Evolutionary conservation across 2,797 vertebrate species (phyloP).

Genomic region (Pangasius sanitwongsei): DNA sequence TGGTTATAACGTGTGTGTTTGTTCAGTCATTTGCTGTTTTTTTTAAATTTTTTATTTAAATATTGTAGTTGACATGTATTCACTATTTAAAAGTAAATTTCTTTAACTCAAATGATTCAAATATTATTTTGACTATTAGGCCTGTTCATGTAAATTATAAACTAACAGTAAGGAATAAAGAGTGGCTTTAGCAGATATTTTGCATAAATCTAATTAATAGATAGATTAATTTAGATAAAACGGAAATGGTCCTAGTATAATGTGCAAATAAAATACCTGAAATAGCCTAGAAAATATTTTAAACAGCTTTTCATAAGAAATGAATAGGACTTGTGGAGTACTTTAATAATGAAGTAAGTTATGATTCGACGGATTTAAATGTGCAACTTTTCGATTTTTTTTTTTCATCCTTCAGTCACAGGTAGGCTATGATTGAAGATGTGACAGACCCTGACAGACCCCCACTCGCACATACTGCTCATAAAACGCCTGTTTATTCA

Average conservation of each 20-base stretch:
- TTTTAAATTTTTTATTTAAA: background rate
- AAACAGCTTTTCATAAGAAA: background rate
- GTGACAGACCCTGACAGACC: background rate
- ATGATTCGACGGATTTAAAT: background rate
- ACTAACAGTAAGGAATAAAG: background rate
- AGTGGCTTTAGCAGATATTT: too few relatives aligned
- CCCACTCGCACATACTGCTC: background rate
- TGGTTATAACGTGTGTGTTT: too few relatives aligned
- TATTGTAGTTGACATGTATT: background rate
- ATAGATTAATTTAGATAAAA: background rate
- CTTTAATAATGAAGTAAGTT: background rate
- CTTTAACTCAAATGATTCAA: background rate
- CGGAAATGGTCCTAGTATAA: background rate
- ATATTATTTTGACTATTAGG: background rate
- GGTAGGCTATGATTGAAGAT: background rate
- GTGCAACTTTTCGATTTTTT: background rate
- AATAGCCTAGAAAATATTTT: background rate
- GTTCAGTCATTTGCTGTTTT: background rate
- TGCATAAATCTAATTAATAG: too few relatives aligned
- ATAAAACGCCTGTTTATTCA: background rate
- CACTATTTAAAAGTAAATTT: background rate
- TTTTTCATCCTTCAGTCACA: background rate
- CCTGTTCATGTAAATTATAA: background rate
- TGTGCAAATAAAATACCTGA: background rate
- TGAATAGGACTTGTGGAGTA: background rate